phyloP scores from a whole-genome alignment of 1,140 invertebrate species.

The Bilobella aurantiaca region DNA sequence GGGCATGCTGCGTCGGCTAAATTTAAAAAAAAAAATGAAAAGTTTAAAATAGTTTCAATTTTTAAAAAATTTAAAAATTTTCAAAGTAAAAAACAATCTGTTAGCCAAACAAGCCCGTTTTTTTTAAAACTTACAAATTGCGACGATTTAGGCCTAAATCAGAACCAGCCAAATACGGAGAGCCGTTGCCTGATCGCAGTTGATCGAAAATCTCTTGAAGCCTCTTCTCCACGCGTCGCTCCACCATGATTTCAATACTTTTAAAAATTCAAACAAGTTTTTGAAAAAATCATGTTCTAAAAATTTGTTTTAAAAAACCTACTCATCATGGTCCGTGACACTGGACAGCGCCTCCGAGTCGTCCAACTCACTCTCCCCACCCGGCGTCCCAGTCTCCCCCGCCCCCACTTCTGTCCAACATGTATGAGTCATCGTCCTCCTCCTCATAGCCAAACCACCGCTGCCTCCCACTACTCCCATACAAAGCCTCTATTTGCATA shows the following conservation, averaged over 20 bases:
- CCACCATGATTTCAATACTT: slow-evolving; percentile 30
- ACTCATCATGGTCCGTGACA: slow-evolving; percentile 33
- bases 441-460: slow-evolving; percentile 19
- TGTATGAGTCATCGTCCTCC: slow-evolving; percentile 30
- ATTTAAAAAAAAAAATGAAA: slow-evolving; percentile 7
- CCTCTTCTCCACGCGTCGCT: slow-evolving; percentile 27
- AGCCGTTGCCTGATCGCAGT: slow-evolving; percentile 25
- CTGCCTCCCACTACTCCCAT: slow-evolving; percentile 28
- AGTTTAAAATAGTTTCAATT: no score
- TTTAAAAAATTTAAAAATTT: no score
- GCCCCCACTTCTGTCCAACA: slow-evolving; percentile 30
- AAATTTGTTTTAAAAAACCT: no score
- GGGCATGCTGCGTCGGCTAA: slow-evolving; percentile 30
- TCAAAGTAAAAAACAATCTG: no score
- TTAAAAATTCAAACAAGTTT: slow-evolving; percentile 1
- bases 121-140: slow-evolving; percentile 17
- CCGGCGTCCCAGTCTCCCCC: slow-evolving; percentile 5
- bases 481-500: slow-evolving; percentile 32
- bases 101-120: no score
- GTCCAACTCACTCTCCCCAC: slow-evolving; percentile 27
- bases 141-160: slow-evolving; percentile 8
- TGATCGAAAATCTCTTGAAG: slow-evolving; percentile 32
- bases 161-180: slow-evolving; percentile 1
- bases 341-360: slow-evolving; percentile 32
- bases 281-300: background rate